phyloP scores from a whole-genome alignment of 2,888 invertebrate species.

The Caenorhabditis sp. region DNA sequence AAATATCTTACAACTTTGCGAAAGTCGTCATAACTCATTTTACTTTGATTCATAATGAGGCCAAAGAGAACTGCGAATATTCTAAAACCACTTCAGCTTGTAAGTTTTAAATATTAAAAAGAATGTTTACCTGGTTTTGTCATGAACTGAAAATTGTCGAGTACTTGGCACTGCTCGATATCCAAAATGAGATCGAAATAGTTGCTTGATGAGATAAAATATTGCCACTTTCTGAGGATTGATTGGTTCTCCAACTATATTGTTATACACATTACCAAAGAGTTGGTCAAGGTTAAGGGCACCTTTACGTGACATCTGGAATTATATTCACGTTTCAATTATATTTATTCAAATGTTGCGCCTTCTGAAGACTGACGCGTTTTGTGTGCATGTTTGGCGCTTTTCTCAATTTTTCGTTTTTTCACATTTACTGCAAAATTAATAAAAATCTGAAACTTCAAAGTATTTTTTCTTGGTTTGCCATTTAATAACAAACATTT shows the following conservation, averaged over 20 bases:
- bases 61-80: conserved; percentile 11
- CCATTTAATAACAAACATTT: too few relatives aligned
- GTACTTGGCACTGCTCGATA: conserved; percentile 9
- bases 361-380: too few relatives aligned
- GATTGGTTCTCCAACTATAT: conserved; percentile 35
- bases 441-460: too few relatives aligned
- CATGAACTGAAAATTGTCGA: conserved; percentile 8
- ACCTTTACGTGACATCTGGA: conserved; percentile 1
- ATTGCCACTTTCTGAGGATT: conserved; percentile 27
- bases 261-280: conserved; percentile 33
- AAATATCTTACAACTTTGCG: conserved; percentile 10
- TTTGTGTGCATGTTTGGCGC: too few relatives aligned
- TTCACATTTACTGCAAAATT: too few relatives aligned
- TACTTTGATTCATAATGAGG: conserved; percentile 4
- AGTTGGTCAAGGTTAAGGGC: conserved; percentile 38
- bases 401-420: too few relatives aligned
- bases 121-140: conserved; percentile 10
- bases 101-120: too few relatives aligned
- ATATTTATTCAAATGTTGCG: too few relatives aligned
- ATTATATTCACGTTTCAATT: background rate
- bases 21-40: conserved; percentile 24
- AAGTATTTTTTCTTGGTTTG: too few relatives aligned
- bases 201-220: conserved; percentile 24
- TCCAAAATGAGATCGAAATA: conserved; percentile 34
- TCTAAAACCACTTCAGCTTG: conserved; percentile 10